A percentile compares a stretch with the other conserved stretches of the same genome.
phyloP scores from a whole-genome alignment of 2,113 vertebrate species.

The Meleagris gallopavo region DNA sequence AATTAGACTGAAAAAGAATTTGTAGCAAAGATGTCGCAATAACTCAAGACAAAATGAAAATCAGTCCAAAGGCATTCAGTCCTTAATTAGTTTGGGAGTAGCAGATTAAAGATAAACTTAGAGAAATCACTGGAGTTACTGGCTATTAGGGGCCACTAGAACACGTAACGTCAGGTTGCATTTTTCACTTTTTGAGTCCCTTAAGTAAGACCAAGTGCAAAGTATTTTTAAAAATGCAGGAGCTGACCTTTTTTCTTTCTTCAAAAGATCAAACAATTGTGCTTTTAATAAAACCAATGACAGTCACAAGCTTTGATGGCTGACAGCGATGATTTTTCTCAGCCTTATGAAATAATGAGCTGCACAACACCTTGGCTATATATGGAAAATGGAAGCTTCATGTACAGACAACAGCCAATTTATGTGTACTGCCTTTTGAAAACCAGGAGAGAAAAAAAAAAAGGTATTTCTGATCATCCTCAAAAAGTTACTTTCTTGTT shows the following conservation, averaged over 20 bases:
- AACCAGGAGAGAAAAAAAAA: not conserved
- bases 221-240: not conserved
- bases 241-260: not conserved
- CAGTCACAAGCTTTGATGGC: not conserved
- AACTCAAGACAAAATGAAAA: slow-evolving; percentile 63
- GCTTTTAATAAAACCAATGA: not conserved
- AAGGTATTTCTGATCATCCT: not conserved
- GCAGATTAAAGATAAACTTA: slow-evolving; percentile 57
- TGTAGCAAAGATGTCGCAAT: slow-evolving; percentile 57
- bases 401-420: not conserved
- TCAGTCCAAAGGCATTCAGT: slow-evolving; percentile 39
- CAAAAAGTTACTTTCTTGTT: not conserved
- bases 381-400: not conserved
- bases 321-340: not conserved
- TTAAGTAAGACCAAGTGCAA: not conserved
- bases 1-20: slow-evolving; percentile 62
- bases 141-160: slow-evolving; percentile 15
- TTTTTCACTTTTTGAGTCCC: slow-evolving; percentile 30
- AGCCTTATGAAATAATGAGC: not conserved
- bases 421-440: not conserved
- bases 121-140: slow-evolving; percentile 16
- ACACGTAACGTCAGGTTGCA: not conserved
- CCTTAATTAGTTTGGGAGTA: slow-evolving; percentile 55
- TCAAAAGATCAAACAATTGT: not conserved
- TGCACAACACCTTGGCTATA: not conserved